Evolutionary conservation across 2,888 invertebrate genomes (phyloP), one percentile per base, ranked within the genome.

Genomic region (Trisateles emortualis): DNA sequence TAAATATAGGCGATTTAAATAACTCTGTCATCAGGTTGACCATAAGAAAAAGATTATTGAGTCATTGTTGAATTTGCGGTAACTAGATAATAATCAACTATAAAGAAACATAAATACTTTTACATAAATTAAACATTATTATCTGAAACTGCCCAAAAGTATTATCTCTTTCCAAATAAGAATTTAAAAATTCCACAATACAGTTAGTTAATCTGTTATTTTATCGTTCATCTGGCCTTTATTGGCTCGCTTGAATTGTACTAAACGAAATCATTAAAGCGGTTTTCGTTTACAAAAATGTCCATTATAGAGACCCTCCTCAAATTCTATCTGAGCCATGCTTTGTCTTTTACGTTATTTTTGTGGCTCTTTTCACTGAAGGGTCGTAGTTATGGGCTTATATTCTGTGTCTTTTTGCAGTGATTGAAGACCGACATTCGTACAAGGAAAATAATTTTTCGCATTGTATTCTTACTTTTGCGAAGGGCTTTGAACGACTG

Each of bases 231-330:
- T 58, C 68, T 68, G 64, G 56, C 64, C 67, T 70, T 80, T 68
- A 75, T 74, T 73, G 68, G 66, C 48, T 61, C 58, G 57, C 29
- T 54, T 33, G 46, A 64, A 63, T 65, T 72, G 71, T 67, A 67
- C 67, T 64, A 64, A 78, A 74, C 65, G 67, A 63, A 78, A 77
- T 82, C 77, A 79, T 83, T 80, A 79, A 72, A 75, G 64, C 72
- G 72, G 72, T 73, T 74, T 75, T 78, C 76, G 70, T 81, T 80
- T 83, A 79, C 82, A 83, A 82, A 83, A 85, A 83, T 81, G 81
- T 79, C 81, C 78, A 82, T 86, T 80, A 82, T 63, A 58, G 76
- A 67, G 74, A 84, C 84, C 86, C 83, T 82, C 74, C 74, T 85
- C 84, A 85, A 86, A 85, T 80, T 78, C 70, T 76, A 72, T 74